These are phyloP conservation scores for Petromus typicus DNA, from an alignment of 2,113 vertebrate species.

Conservation along the genomic window DNA sequence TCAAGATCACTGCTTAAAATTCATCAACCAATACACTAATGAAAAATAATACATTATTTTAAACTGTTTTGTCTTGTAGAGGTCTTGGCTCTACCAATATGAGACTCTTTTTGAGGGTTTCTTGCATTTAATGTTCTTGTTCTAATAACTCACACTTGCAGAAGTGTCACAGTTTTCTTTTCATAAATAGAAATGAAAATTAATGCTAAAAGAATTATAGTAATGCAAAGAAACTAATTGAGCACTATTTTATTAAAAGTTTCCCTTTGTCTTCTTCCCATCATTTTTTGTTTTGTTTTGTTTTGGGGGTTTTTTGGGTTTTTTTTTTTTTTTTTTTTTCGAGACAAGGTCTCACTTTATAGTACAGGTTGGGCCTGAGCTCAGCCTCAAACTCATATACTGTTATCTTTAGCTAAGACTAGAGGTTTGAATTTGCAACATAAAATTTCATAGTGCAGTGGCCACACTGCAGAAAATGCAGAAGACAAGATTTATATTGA, in stretches of 20 bases:
- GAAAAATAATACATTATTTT: not conserved
- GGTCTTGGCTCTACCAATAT: not conserved
- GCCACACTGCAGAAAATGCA: not conserved
- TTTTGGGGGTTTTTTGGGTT: too few species aligned
- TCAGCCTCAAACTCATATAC: too few species aligned
- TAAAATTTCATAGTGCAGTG: not conserved
- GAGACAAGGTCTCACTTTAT: too few species aligned
- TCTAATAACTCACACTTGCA: not conserved
- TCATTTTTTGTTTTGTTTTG: too few species aligned
- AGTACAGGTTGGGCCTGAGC: too few species aligned
- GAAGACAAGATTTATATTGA: not conserved
- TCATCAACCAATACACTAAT: not conserved
- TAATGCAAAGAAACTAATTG: not conserved
- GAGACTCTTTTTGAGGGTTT: not conserved
- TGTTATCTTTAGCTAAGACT: not conserved
- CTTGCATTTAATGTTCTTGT: not conserved
- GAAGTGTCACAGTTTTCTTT: not conserved
- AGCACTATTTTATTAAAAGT: not conserved
- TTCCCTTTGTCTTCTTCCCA: not conserved
- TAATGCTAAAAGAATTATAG: not conserved
- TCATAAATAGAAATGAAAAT: not conserved
- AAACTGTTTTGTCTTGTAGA: not conserved
- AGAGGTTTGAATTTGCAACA: not conserved
- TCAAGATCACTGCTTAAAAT: not conserved
- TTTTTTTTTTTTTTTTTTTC: too few species aligned